Conservation (phyloP, 1,140 invertebrate genomes). For the Uloborus diversus region DNA sequence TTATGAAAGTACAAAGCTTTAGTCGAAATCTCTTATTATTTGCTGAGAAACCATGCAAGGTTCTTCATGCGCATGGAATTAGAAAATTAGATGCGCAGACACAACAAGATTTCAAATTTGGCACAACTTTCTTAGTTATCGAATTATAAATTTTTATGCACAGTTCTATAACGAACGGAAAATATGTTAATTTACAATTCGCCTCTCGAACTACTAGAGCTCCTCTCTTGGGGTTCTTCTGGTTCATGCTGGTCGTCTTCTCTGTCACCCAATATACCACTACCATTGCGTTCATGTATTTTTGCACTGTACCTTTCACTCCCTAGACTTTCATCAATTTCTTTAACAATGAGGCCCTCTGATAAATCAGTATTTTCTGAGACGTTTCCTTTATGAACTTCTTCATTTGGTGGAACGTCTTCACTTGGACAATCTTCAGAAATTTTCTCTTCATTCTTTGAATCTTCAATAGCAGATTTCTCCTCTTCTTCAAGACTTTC, state of each 20-base stretch:
- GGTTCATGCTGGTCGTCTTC: slow-evolving; percentile 5
- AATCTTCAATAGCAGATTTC: background rate
- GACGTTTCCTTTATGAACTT: background rate
- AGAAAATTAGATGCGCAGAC: too few relatives aligned
- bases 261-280: slow-evolving; percentile 11
- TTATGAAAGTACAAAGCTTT: too few relatives aligned
- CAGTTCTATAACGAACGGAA: too few relatives aligned
- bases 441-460: background rate
- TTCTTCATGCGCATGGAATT: too few relatives aligned
- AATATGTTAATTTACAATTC: too few relatives aligned
- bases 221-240: slow-evolving; percentile 31
- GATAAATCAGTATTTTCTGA: background rate
- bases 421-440: background rate
- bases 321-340: background rate
- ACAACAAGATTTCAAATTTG: too few relatives aligned
- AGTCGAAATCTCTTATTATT: too few relatives aligned
- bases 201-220: slow-evolving; percentile 41
- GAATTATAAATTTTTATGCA: too few relatives aligned
- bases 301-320: slow-evolving; percentile 26
- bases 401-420: background rate
- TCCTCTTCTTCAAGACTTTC: background rate
- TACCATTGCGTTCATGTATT: slow-evolving; percentile 25
- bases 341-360: too few relatives aligned
- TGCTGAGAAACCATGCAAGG: too few relatives aligned
- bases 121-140: too few relatives aligned